These are phyloP conservation scores for Patella ulyssiponensis DNA, from an alignment of 2,888 invertebrate genomes.

Conservation along the genomic window DNA sequence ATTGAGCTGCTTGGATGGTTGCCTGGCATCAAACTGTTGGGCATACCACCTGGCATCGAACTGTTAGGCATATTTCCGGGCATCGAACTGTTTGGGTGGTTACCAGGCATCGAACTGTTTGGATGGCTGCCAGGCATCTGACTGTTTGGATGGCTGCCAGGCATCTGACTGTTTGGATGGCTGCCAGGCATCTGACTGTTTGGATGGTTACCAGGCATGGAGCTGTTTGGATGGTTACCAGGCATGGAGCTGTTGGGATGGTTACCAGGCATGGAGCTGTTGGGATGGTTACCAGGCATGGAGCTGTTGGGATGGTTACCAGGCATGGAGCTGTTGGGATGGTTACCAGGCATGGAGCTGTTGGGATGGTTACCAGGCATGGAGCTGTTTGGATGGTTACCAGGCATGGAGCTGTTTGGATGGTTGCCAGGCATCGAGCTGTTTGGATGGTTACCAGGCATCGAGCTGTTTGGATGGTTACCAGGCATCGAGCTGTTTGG, in stretches of 20 bases:
- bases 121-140: not conserved
- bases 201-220: not conserved
- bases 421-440: conserved; percentile 30
- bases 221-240: not conserved
- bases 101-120: not conserved
- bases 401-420: conserved; percentile 27
- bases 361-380: conserved; percentile 17
- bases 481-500: not conserved
- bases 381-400: conserved; percentile 12
- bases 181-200: not conserved
- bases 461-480: not conserved
- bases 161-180: not conserved
- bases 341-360: conserved; percentile 11
- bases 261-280: not conserved
- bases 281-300: not conserved
- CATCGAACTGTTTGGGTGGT: not conserved
- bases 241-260: not conserved
- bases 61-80: not conserved
- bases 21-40: not conserved
- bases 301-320: not conserved
- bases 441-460: not conserved
- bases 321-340: not conserved
- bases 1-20: not conserved
- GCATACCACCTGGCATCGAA: not conserved
- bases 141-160: not conserved